Conservation (phyloP, 1,140 invertebrate species). For the Eumaeus atala region DNA sequence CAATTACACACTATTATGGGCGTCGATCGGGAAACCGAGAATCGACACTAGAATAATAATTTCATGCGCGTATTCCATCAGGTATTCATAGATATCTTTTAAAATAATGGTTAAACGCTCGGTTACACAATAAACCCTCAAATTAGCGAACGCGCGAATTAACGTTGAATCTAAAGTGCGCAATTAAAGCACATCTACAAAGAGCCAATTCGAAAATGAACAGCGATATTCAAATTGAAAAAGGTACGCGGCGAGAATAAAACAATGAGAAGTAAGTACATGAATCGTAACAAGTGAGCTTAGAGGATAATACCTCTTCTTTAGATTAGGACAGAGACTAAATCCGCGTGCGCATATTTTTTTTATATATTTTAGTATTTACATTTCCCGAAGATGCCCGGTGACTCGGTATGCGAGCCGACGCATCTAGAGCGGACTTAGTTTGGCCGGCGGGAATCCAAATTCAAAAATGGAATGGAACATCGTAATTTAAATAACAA, state of each 20-base stretch:
- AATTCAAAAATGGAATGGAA: conserved; percentile 61
- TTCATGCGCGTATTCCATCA: conserved; percentile 32
- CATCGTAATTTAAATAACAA: conserved; percentile 66
- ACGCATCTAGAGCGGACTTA: conserved; percentile 38
- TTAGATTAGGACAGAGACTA: conserved; percentile 16
- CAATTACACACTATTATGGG: background rate
- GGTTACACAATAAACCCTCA: conserved; percentile 62
- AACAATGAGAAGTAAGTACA: conserved; percentile 38
- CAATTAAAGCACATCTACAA: conserved; percentile 62
- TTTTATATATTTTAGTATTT: conserved; percentile 1
- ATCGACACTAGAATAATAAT: conserved; percentile 8
- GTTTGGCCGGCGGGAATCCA: conserved; percentile 33
- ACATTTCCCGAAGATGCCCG: background rate
- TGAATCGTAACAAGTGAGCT: background rate
- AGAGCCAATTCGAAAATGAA: conserved; percentile 69
- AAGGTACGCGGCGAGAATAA: conserved; percentile 65
- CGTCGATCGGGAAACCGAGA: background rate
- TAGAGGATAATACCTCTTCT: conserved; percentile 1
- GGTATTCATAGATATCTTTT: conserved; percentile 51
- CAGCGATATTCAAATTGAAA: conserved; percentile 70
- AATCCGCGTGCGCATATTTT: conserved; percentile 16
- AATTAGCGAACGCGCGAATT: conserved; percentile 68
- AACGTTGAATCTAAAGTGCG: conserved; percentile 69
- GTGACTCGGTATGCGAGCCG: conserved; percentile 37
- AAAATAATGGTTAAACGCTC: conserved; percentile 56